These are phyloP conservation scores for Hemibagrus wyckioides DNA, from an alignment of 2,113 vertebrate species.

Conservation along the genomic window DNA sequence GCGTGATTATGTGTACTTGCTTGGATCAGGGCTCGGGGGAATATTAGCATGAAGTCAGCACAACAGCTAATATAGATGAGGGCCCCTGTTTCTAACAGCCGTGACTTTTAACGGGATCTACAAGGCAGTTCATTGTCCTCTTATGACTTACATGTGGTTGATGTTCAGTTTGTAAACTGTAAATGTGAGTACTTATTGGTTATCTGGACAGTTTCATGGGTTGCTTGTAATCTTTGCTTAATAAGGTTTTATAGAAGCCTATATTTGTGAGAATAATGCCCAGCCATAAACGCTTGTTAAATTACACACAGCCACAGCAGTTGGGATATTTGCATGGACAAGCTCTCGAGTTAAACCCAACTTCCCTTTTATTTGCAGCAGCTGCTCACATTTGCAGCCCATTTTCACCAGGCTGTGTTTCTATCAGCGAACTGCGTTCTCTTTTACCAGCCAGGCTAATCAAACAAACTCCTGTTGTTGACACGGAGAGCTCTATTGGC, in stretches of 20 bases:
- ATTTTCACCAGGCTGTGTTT: constrained; percentile 31
- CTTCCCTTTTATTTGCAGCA: constrained; percentile 51
- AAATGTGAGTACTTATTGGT: not conserved
- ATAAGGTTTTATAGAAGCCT: not conserved
- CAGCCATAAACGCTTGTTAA: not conserved
- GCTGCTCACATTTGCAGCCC: constrained; percentile 31
- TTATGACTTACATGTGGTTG: not conserved
- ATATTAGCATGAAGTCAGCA: constrained; percentile 43
- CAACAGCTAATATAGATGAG: constrained; percentile 45
- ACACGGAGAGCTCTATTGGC: not conserved
- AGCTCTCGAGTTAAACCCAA: constrained; percentile 42
- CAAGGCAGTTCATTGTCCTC: not conserved
- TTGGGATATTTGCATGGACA: constrained; percentile 46
- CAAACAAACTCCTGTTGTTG: constrained; percentile 26
- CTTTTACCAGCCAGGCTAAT: constrained; percentile 17
- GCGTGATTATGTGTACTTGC: constrained; percentile 43
- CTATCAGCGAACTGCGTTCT: constrained; percentile 8
- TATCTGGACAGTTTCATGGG: not conserved
- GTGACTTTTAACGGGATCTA: constrained; percentile 21
- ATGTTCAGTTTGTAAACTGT: not conserved
- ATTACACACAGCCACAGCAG: constrained; percentile 8
- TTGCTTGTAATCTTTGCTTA: not conserved
- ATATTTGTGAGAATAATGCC: not conserved
- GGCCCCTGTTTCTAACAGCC: constrained; percentile 28
- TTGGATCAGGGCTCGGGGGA: constrained; percentile 47